Evolutionary conservation across 1,140 invertebrate species (phyloP).

Genomic region (Portunus trituberculatus): DNA sequence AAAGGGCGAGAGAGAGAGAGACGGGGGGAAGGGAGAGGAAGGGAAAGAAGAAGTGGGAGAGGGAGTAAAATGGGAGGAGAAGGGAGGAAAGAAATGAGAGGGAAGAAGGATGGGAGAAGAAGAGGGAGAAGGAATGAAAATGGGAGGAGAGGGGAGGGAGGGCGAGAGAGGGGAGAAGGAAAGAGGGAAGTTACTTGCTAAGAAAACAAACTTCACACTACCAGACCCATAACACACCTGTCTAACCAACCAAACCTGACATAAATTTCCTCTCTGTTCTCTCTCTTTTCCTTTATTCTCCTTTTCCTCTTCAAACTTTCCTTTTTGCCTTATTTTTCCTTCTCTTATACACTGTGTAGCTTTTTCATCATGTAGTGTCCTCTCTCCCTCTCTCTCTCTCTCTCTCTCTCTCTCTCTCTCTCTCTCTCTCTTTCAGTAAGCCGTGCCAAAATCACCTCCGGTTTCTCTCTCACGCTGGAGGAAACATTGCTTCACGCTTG

Average conservation of each 20-base stretch:
- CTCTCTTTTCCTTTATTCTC: background rate
- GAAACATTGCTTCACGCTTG: background rate
- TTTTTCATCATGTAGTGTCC: background rate
- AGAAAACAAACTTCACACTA: background rate
- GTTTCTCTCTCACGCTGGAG: background rate
- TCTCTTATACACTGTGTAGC: background rate
- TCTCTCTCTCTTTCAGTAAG: background rate
- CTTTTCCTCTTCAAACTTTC: background rate
- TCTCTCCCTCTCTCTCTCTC: constrained; percentile 36
- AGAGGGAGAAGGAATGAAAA: background rate
- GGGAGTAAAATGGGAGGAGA: background rate
- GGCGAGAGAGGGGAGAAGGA: background rate
- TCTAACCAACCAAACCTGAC: background rate
- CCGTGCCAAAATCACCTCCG: background rate
- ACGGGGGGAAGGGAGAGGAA: background rate
- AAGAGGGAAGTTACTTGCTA: background rate
- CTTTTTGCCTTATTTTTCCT: background rate
- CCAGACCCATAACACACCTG: constrained; percentile 1
- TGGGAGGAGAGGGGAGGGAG: background rate
- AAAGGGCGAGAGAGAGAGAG: constrained; percentile 21
- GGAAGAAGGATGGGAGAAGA: background rate
- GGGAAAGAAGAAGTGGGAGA: background rate
- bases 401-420: background rate
- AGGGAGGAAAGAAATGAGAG: background rate
- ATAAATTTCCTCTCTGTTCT: background rate